Evolutionary conservation across 2,113 vertebrate genomes (phyloP).

Genomic region (Vicugna pacos): DNA sequence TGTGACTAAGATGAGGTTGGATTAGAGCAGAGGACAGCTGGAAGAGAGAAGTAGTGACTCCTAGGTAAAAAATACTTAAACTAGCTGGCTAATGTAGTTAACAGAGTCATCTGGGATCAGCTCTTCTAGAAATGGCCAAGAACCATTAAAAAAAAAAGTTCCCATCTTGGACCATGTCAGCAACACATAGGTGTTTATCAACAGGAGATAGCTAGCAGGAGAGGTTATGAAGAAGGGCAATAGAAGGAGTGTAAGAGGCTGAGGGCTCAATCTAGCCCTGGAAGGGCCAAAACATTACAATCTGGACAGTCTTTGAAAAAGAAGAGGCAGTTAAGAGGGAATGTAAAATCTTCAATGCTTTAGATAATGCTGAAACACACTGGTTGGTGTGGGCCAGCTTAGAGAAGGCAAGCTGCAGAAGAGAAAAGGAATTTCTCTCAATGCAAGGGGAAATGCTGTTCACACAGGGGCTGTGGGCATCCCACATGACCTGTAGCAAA

Average conservation of each 20-base stretch:
- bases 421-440: conserved; percentile 60
- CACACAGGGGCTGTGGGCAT: not conserved
- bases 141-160: conserved; percentile 6
- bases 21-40: not conserved
- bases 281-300: conserved; percentile 72
- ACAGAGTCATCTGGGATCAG: conserved; percentile 26
- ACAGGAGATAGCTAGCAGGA: not conserved
- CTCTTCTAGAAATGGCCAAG: not conserved
- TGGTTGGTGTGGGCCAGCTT: conserved; percentile 54
- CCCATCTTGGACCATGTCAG: conserved; percentile 53
- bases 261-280: not conserved
- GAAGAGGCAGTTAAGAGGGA: conserved; percentile 68
- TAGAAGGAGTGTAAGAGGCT: conserved; percentile 58
- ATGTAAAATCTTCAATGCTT: conserved; percentile 82
- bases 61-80: not conserved
- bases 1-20: not conserved
- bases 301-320: conserved; percentile 69
- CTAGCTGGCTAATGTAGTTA: not conserved
- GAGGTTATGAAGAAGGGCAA: not conserved
- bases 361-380: conserved; percentile 72
- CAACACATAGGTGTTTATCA: conserved; percentile 24
- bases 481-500: conserved; percentile 27
- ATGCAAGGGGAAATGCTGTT: conserved; percentile 46
- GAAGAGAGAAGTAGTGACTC: not conserved
- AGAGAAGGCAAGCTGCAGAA: conserved; percentile 61